Base-by-base conservation (phyloP, 2,797 vertebrate species). In the Arnoldichthys spilopterus region DNA sequence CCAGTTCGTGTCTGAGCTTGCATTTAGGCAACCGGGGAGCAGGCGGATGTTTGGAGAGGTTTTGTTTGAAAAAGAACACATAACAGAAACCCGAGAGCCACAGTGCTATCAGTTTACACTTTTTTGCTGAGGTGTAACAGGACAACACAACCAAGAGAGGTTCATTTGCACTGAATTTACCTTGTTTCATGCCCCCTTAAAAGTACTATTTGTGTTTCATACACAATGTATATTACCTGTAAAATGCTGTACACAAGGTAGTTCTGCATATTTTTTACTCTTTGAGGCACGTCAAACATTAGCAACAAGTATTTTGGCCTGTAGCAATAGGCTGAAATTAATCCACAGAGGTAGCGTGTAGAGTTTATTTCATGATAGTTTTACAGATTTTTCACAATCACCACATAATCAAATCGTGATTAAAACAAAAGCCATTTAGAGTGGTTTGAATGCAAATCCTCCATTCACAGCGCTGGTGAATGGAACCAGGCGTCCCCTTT, bases 31-130 rank as follows among this genome's bases (percentile, higher is more conserved):
- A 45, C 16, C 43, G 9, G 68, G 26, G 59, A 72, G 26, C 16
- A 66, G 77, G 26, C 37, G 45, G 61, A 32, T 78, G 13, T 43
- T 30, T 43, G 32, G 26, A 15, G 7, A 13, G 54, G 16, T 63
- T 72, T 71, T 63, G 51, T n/a, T 76, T 26, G 20, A 32, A 49
- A 40, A 64, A 75, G 59, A 22, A 63, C 18, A 11, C 4, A 24
- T 22, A 47, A 45, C 24, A 28, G 64, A 45, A 68, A 68, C 43
- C 40, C n/a, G 64, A 68, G 64, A 28, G 2, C 43, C 64, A 6
- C 13, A 18, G 16, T 22, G 26, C 20, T 26, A 69, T 30, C 43
- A 30, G 66, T 30, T 68, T 68, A 6, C 40, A 24, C 22, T 45
- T 12, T 67, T 67, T 16, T 18, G 2, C 40, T 12, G 22, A 67